Evolutionary conservation across 2,888 invertebrate species (phyloP).

Genomic region (Pandemis corylana): DNA sequence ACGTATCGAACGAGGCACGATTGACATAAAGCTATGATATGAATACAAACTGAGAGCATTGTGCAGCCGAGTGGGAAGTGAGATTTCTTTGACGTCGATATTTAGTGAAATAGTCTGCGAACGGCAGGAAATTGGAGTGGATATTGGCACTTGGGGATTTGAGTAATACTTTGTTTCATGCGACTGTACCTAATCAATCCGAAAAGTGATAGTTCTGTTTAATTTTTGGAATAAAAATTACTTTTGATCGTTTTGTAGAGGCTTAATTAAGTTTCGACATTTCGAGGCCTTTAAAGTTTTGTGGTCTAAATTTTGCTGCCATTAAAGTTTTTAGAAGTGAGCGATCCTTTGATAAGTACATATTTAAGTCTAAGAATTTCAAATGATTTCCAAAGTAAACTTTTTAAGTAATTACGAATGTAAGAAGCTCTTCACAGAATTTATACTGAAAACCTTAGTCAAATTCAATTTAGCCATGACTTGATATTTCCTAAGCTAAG

Average conservation of each 20-base stretch:
- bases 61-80: conserved; percentile 18
- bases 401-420: not conserved
- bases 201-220: too few relatives aligned
- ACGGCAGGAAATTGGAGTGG: not conserved
- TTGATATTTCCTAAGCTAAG: conserved; percentile 2
- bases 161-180: not conserved
- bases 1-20: conserved; percentile 32
- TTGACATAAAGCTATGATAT: conserved; percentile 35
- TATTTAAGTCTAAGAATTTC: not conserved
- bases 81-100: conserved; percentile 29
- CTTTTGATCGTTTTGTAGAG: not conserved
- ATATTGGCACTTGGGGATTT: not conserved
- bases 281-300: not conserved
- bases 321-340: not conserved
- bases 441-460: not conserved
- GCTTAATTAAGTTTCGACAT: not conserved
- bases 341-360: not conserved
- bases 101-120: conserved; percentile 10
- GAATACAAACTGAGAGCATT: conserved; percentile 43
- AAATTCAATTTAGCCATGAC: not conserved
- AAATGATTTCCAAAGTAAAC: not conserved
- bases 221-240: not conserved
- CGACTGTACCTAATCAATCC: too few relatives aligned
- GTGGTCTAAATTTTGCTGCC: not conserved
- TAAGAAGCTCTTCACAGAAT: not conserved